A percentile compares a stretch with the other conserved stretches of the same genome.
Conservation (phyloP, 2,888 invertebrate genomes). For the Hyposoter dolosus region DNA sequence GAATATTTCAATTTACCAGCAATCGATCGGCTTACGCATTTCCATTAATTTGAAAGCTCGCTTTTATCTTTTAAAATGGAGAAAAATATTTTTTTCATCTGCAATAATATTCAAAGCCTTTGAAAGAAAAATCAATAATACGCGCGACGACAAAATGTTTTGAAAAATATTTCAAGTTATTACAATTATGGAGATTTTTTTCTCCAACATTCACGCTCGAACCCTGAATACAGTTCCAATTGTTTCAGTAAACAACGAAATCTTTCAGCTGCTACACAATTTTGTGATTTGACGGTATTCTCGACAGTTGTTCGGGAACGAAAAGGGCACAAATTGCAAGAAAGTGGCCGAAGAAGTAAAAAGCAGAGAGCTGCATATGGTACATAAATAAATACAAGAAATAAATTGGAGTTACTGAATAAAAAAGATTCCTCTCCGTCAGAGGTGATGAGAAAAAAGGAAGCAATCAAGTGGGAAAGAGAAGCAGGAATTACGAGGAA, state of each 20-base stretch:
- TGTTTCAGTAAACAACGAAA: background rate
- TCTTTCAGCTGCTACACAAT: background rate
- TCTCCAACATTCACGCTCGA: background rate
- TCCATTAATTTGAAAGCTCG: background rate
- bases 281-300: background rate
- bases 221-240: background rate
- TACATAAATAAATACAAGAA: conserved; percentile 51
- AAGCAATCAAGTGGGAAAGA: background rate
- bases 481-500: conserved; percentile 21
- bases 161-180: no score
- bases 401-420: conserved; percentile 23
- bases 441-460: conserved; percentile 6
- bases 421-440: conserved; percentile 24
- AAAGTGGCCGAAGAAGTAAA: conserved; percentile 20
- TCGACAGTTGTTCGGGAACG: background rate
- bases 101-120: background rate
- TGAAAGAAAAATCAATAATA: background rate
- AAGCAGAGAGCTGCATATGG: conserved; percentile 34
- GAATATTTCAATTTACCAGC: background rate
- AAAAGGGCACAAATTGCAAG: background rate
- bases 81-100: background rate
- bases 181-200: no score
- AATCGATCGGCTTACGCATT: no score
- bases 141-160: no score
- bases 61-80: no score